Evolutionary conservation across 2,113 vertebrate species (phyloP).

Genomic region (Xiphophorus couchianus): DNA sequence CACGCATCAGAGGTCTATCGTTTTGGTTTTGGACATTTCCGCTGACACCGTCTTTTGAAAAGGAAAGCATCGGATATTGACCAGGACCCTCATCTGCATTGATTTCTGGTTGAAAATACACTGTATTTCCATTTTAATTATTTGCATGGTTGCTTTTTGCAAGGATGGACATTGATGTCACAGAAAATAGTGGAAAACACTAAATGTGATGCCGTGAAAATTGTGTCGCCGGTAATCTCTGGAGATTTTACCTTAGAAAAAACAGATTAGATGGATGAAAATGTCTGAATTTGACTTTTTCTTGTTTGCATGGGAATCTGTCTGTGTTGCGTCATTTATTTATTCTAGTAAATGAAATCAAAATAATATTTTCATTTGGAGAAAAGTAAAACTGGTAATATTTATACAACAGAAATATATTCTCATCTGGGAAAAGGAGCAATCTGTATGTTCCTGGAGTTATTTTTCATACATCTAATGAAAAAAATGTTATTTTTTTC

Average conservation of each 20-base stretch:
- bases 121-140: conserved; percentile 74
- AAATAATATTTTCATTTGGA: too few relatives aligned
- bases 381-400: too few relatives aligned
- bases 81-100: conserved; percentile 51
- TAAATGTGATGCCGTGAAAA: conserved; percentile 26
- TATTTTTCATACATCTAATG: too few relatives aligned
- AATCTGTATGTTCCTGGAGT: too few relatives aligned
- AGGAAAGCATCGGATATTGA: conserved; percentile 61
- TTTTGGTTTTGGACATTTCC: conserved; percentile 13
- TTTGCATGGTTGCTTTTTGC: conserved; percentile 70
- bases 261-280: conserved; percentile 8
- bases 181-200: conserved; percentile 39
- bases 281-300: conserved; percentile 5
- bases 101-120: conserved; percentile 65
- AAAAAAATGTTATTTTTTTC: too few relatives aligned
- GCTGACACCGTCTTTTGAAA: conserved; percentile 56
- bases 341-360: too few relatives aligned
- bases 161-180: conserved; percentile 61
- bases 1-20: too few relatives aligned
- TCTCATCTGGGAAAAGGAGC: too few relatives aligned
- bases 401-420: too few relatives aligned
- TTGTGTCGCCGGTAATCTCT: conserved; percentile 13
- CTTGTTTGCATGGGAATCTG: not conserved
- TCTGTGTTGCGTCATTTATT: not conserved
- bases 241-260: conserved; percentile 8